Base-by-base conservation (phyloP, 2,113 vertebrate species). In the Gallinago media region DNA sequence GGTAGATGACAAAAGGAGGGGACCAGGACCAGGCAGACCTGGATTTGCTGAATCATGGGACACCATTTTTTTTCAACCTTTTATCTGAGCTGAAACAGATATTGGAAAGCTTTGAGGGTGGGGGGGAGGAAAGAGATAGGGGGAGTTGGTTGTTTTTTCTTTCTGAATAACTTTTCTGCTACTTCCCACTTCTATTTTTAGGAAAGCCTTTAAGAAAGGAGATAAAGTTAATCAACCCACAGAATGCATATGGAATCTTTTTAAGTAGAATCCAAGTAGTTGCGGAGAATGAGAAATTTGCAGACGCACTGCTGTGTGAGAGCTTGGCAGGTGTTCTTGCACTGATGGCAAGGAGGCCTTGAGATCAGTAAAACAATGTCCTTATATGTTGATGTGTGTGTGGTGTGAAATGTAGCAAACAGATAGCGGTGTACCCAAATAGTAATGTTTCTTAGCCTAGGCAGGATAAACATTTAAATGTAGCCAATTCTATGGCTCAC, bases 201-300 rank as follows among this genome's bases (percentile, higher is more conserved):
- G 65, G 74, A 86, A 38, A 74, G 23, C n/a, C 66, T 23, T 94
- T 96, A 85, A 85, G 42, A 50, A 86, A 74, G 42, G 58, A 97
- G 77, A 84, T n/a, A 83, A 95, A 94, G 66, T 62, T 89, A 93
- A 91, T 96, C 80, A 96, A 47, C 42, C 15, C 8, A 72, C 72
- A 93, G 72, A 81, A 40, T 92, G 50, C 92, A 59, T 88, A 93
- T 52, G 1, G 22, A 93, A 94, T 92, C 54, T 4, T 21, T 68
- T 81, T 62, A 58, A 86, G 32, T 70, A 81, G 62, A 77, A 79
- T 78, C 58, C 54, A 96, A 91, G 89, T 72, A 42, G 40, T 42
- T 42, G 40, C 6, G 40, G 40, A 42, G 40, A 42, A 42, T 42
- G 40, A 42, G 40, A 42, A 42, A 42, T 13, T 42, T 15, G 40